phyloP scores from a whole-genome alignment of 2,113 vertebrate genomes.

The Sturnus vulgaris region DNA sequence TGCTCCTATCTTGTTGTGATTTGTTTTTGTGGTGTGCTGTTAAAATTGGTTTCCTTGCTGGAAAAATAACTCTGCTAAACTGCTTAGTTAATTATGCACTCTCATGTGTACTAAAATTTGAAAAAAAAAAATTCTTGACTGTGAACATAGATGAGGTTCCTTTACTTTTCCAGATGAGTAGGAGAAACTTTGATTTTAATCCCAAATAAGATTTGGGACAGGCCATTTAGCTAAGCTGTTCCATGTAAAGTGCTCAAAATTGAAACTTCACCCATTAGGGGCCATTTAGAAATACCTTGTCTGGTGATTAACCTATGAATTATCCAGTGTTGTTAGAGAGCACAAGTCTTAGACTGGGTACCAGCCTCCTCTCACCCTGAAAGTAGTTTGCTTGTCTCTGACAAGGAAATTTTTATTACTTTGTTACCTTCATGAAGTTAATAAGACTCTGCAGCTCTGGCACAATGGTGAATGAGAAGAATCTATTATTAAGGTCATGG shows the following conservation, averaged over 20 bases:
- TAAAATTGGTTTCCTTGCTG: neutral
- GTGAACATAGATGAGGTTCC: neutral
- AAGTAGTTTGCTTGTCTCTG: neutral
- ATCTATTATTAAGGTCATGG: neutral
- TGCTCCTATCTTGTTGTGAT: neutral
- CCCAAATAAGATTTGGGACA: neutral
- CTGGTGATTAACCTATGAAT: neutral
- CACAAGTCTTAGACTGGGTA: neutral
- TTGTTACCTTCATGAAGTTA: neutral
- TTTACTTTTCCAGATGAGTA: neutral
- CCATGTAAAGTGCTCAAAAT: neutral
- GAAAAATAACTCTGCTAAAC: neutral
- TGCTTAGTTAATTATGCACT: neutral
- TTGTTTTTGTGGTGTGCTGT: neutral
- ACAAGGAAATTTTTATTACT: neutral
- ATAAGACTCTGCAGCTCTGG: neutral
- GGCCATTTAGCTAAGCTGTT: neutral
- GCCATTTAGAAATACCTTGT: neutral
- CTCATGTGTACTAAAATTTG: neutral
- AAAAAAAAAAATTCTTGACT: neutral
- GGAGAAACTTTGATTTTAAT: neutral
- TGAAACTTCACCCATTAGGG: rapidly evolving
- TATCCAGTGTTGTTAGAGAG: neutral
- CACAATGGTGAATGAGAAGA: neutral
- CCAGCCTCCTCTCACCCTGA: neutral